These are phyloP conservation scores for Momotus momota DNA, from an alignment of 2,797 vertebrate species.

Conservation along the genomic window DNA sequence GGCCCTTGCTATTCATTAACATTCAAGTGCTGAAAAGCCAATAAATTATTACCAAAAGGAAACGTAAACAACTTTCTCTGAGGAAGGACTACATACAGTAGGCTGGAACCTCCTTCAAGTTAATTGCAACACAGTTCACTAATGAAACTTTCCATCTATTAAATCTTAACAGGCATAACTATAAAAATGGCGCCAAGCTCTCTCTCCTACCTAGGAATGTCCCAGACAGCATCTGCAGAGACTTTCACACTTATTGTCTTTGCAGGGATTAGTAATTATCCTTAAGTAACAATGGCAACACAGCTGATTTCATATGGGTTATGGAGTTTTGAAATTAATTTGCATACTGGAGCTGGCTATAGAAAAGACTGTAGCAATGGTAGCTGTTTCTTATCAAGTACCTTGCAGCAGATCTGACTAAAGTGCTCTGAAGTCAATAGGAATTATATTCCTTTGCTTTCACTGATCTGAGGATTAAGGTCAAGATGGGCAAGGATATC, in stretches of 20 bases:
- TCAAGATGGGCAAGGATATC: not conserved
- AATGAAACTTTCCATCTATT: constrained; percentile 87
- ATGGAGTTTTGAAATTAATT: not conserved
- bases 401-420: not conserved
- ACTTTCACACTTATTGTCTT: constrained; percentile 75
- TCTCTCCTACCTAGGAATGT: constrained; percentile 75
- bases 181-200: constrained; percentile 86
- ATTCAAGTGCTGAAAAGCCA: constrained; percentile 69
- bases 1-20: constrained; percentile 58
- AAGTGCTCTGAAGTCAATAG: not conserved
- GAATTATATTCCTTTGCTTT: not conserved
- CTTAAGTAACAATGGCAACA: constrained; percentile 3
- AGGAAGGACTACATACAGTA: constrained; percentile 75
- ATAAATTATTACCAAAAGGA: constrained; percentile 74
- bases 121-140: constrained; percentile 83
- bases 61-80: constrained; percentile 77
- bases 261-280: constrained; percentile 73
- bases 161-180: constrained; percentile 84
- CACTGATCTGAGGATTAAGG: not conserved
- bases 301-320: not conserved
- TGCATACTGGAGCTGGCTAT: not conserved
- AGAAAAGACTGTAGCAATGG: not conserved
- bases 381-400: not conserved
- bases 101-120: constrained; percentile 83
- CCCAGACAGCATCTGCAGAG: constrained; percentile 77